Evolutionary conservation across 2,113 vertebrate genomes (phyloP).

Genomic region (Boleophthalmus pectinirostris): DNA sequence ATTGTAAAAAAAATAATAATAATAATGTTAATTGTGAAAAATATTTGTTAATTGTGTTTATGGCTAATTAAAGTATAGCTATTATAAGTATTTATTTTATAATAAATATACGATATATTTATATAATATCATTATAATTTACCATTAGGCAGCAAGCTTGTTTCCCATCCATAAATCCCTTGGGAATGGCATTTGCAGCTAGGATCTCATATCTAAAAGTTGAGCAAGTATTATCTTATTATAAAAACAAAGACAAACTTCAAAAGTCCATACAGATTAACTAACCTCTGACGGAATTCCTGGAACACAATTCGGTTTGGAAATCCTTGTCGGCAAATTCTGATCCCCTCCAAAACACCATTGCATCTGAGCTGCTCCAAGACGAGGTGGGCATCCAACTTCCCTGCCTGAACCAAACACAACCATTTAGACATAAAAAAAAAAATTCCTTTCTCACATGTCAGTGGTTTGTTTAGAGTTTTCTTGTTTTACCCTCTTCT

Average conservation of each 20-base stretch:
- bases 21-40: too few species aligned
- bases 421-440: neutral
- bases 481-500: constrained; percentile 85
- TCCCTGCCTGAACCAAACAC: constrained; percentile 82
- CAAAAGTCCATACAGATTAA: neutral
- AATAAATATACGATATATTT: too few species aligned
- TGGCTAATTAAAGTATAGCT: too few species aligned
- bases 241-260: neutral
- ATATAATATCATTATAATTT: constrained; percentile 33
- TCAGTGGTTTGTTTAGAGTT: neutral
- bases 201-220: constrained; percentile 91
- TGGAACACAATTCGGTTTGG: constrained; percentile 98
- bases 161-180: constrained; percentile 99
- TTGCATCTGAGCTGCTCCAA: constrained; percentile 97
- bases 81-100: too few species aligned
- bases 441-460: neutral
- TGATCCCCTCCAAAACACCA: constrained; percentile 96
- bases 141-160: constrained; percentile 97
- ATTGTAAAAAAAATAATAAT: too few species aligned
- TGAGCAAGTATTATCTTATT: neutral
- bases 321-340: constrained; percentile 97
- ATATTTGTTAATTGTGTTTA: too few species aligned
- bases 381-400: constrained; percentile 92
- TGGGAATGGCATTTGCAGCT: constrained; percentile 90
- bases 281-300: constrained; percentile 95